These are phyloP conservation scores for Polymixis lichenea DNA, from an alignment of 2,888 invertebrate genomes.

Conservation along the genomic window DNA sequence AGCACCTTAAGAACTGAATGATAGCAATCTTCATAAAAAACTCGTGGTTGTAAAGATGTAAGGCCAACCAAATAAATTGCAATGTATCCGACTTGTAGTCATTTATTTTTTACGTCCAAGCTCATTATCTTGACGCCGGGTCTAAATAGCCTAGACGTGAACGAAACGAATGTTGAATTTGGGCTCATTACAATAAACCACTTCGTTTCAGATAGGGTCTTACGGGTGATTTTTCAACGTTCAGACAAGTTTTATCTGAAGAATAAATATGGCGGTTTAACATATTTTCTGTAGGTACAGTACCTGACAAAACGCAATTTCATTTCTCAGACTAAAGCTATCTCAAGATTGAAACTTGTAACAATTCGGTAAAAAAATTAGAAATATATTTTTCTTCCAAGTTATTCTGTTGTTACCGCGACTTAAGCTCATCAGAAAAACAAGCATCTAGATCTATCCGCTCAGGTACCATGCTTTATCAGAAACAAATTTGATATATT, in stretches of 20 bases:
- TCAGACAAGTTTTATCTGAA: too few relatives aligned
- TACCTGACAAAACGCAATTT: too few relatives aligned
- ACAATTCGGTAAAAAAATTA: not conserved
- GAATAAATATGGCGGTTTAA: too few relatives aligned
- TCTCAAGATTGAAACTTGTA: not conserved
- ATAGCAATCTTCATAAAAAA: slow-evolving; percentile 28
- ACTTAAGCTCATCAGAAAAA: not conserved
- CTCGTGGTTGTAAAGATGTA: slow-evolving; percentile 19
- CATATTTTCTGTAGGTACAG: too few relatives aligned
- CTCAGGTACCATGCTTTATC: not conserved
- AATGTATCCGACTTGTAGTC: slow-evolving; percentile 8
- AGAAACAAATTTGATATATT: not conserved
- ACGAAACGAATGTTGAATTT: not conserved
- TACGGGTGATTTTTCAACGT: too few relatives aligned
- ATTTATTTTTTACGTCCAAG: slow-evolving; percentile 38
- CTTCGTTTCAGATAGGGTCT: slow-evolving; percentile 12
- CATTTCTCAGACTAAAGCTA: too few relatives aligned
- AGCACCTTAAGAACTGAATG: slow-evolving; percentile 6
- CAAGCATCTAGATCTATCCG: not conserved
- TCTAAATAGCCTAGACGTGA: not conserved
- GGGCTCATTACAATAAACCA: not conserved
- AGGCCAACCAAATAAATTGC: slow-evolving; percentile 35
- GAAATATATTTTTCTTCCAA: not conserved
- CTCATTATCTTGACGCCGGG: slow-evolving; percentile 27
- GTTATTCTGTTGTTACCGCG: not conserved